These are phyloP conservation scores for Amiota communis DNA, from an alignment of 2,888 invertebrate species.

Conservation along the genomic window DNA sequence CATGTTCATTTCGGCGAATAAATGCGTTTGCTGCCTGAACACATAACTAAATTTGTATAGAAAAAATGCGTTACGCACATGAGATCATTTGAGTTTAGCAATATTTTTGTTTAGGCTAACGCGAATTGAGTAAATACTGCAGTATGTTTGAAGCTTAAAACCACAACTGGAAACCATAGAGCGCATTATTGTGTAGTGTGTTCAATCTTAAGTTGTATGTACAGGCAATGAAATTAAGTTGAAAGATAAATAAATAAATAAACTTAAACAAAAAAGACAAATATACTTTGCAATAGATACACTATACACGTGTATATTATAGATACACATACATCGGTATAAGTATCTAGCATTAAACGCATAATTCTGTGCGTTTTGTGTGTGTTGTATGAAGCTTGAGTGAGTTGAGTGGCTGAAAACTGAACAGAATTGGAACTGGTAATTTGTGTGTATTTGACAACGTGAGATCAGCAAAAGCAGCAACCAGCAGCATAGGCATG, in stretches of 20 bases:
- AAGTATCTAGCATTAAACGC: slow-evolving; percentile 5
- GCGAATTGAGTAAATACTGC: background rate
- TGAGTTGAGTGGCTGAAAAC: slow-evolving; percentile 1
- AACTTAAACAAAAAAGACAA: background rate
- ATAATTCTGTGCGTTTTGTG: slow-evolving; percentile 29
- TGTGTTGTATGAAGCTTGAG: slow-evolving; percentile 34
- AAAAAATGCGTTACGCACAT: slow-evolving; percentile 61
- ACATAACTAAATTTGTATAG: background rate
- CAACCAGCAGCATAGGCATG: slow-evolving; percentile 46
- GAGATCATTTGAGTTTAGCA: slow-evolving; percentile 34
- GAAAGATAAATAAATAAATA: slow-evolving; percentile 22
- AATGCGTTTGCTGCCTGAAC: slow-evolving; percentile 51
- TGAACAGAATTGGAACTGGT: slow-evolving; percentile 49
- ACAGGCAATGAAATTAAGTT: slow-evolving; percentile 14
- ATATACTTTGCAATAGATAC: slow-evolving; percentile 13
- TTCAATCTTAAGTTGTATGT: background rate
- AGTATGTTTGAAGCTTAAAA: too few relatives aligned
- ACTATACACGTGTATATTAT: too few relatives aligned
- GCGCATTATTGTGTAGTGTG: background rate
- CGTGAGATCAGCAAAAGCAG: slow-evolving; percentile 56
- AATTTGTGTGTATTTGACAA: slow-evolving; percentile 34
- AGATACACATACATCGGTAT: background rate
- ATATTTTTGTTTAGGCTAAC: background rate
- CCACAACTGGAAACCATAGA: too few relatives aligned
- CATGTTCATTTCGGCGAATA: slow-evolving; percentile 26